A percentile compares a stretch with the other conserved stretches of the same genome.
Evolutionary conservation across 2,113 vertebrate genomes (phyloP).

Genomic region (Bombycilla garrulus): DNA sequence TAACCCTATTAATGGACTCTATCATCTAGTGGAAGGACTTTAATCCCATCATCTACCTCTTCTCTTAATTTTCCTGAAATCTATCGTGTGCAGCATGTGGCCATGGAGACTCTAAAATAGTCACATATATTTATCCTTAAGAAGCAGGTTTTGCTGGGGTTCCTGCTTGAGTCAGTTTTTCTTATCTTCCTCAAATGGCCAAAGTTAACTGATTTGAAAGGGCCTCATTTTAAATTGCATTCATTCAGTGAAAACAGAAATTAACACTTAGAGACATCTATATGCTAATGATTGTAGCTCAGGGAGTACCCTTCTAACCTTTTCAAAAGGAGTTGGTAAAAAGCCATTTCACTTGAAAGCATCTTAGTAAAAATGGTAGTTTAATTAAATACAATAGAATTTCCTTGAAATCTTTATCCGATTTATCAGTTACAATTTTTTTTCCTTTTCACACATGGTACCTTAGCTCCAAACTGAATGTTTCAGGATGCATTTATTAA

Average conservation of each 20-base stretch:
- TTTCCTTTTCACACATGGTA: slow-evolving; percentile 51
- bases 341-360: slow-evolving; percentile 82
- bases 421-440: slow-evolving; percentile 72
- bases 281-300: slow-evolving; percentile 82
- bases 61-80: slow-evolving; percentile 56
- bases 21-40: neutral
- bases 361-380: slow-evolving; percentile 78
- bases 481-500: slow-evolving; percentile 62
- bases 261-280: slow-evolving; percentile 84
- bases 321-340: slow-evolving; percentile 78
- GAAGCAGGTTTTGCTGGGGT: slow-evolving; percentile 68
- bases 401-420: slow-evolving; percentile 75
- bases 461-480: slow-evolving; percentile 42
- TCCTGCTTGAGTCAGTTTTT: slow-evolving; percentile 71
- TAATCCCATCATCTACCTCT: neutral
- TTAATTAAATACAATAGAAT: slow-evolving; percentile 82
- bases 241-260: slow-evolving; percentile 82
- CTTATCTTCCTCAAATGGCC: slow-evolving; percentile 78
- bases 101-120: slow-evolving; percentile 13
- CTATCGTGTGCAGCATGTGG: slow-evolving; percentile 55
- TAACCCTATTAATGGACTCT: slow-evolving; percentile 43
- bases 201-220: slow-evolving; percentile 81
- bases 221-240: slow-evolving; percentile 81
- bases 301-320: slow-evolving; percentile 84
- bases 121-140: slow-evolving; percentile 69